These are phyloP conservation scores for Gnatocerus cornutus DNA, from an alignment of 2,888 invertebrate species.

Conservation along the genomic window DNA sequence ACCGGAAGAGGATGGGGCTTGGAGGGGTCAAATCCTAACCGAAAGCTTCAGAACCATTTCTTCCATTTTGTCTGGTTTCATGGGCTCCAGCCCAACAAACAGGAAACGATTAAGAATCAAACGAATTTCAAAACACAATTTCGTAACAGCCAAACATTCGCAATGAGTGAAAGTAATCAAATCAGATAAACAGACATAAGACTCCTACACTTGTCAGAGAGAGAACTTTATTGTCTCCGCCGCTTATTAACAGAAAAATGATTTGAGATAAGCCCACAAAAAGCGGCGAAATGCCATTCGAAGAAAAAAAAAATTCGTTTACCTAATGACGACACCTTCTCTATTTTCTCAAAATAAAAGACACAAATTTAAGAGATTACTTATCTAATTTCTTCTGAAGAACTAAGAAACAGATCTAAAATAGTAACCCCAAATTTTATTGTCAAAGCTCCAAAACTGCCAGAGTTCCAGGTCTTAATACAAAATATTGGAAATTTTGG, in stretches of 20 bases:
- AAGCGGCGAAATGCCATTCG: not conserved
- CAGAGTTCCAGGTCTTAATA: no score
- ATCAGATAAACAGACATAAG: constrained; percentile 27
- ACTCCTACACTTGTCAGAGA: constrained; percentile 19
- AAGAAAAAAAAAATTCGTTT: not conserved
- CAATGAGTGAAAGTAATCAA: constrained; percentile 31
- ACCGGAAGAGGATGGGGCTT: no score
- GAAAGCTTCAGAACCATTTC: no score
- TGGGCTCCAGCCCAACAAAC: not conserved
- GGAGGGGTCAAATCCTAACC: no score
- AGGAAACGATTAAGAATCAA: constrained; percentile 7
- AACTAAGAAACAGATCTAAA: no score
- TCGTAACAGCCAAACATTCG: constrained; percentile 27
- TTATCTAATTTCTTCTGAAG: no score
- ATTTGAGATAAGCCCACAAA: constrained; percentile 10
- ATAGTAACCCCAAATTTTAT: no score
- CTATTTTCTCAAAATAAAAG: no score
- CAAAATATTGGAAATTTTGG: no score
- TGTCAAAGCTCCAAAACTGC: no score
- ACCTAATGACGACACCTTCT: no score
- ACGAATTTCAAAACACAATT: constrained; percentile 14
- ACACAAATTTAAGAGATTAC: no score
- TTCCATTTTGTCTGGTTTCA: not conserved
- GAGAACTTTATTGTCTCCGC: constrained; percentile 9
- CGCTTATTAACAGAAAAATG: constrained; percentile 16